Evolutionary conservation across 2,888 invertebrate species (phyloP).

Genomic region (Callyntrura sp.): DNA sequence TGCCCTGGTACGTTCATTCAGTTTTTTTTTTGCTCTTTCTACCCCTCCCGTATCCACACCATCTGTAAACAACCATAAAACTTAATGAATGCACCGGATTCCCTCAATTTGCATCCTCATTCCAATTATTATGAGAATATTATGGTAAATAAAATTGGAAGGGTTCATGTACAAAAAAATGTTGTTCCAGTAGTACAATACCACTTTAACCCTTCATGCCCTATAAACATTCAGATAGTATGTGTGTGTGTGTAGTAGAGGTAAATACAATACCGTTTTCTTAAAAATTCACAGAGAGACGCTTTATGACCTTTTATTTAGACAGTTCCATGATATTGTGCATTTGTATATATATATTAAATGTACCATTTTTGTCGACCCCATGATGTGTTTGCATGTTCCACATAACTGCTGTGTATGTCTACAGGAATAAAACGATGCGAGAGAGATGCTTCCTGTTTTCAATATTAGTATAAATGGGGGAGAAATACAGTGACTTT

Average conservation of each 20-base stretch:
- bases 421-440: neutral
- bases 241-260: neutral
- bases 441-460: constrained; percentile 44
- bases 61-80: constrained; percentile 73
- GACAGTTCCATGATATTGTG: neutral
- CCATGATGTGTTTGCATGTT: constrained; percentile 29
- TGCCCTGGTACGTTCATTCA: constrained; percentile 38
- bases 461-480: constrained; percentile 1
- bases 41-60: constrained; percentile 57
- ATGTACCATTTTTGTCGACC: constrained; percentile 14
- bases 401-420: neutral
- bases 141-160: constrained; percentile 71
- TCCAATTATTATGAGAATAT: constrained; percentile 76
- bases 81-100: constrained; percentile 77
- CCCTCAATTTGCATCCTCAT: constrained; percentile 74
- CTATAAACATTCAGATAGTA: too few relatives aligned
- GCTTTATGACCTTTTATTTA: constrained; percentile 51
- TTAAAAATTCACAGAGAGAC: constrained; percentile 17
- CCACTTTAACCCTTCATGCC: constrained; percentile 32
- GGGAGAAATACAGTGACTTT: constrained; percentile 37
- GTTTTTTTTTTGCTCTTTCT: constrained; percentile 14
- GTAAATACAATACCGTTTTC: neutral
- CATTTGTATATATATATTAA: too few relatives aligned
- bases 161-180: constrained; percentile 48
- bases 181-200: constrained; percentile 29